phyloP scores from a whole-genome alignment of 2,797 vertebrate genomes.

The Coendou prehensilis region DNA sequence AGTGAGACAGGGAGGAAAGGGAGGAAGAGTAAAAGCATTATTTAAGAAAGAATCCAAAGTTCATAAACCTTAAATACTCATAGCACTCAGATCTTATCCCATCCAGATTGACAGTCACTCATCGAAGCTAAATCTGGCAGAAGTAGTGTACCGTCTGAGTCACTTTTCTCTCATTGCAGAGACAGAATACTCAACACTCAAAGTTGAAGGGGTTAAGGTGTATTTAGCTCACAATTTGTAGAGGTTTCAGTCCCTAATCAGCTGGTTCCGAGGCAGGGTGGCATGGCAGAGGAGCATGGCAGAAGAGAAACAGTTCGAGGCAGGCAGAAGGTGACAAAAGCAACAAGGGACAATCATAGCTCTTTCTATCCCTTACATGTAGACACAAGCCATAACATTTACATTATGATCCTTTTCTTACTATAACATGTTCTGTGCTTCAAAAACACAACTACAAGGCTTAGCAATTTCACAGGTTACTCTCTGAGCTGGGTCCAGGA shows the following conservation, averaged over 20 bases:
- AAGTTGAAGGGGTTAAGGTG: background rate
- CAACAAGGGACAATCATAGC: background rate
- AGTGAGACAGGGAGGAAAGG: no score
- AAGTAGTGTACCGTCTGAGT: background rate
- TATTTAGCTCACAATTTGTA: background rate
- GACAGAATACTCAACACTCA: background rate
- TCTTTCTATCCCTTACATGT: background rate
- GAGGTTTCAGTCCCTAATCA: background rate
- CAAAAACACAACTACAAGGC: background rate
- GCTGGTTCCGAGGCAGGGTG: background rate
- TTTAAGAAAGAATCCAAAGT: background rate
- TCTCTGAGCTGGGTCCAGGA: background rate
- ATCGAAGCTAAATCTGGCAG: background rate
- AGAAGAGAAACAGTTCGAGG: no score
- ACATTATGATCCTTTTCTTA: background rate
- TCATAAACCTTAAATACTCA: background rate
- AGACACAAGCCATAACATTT: background rate
- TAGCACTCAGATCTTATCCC: background rate
- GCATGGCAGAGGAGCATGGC: no score
- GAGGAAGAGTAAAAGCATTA: background rate
- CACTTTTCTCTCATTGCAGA: background rate
- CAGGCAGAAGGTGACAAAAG: background rate
- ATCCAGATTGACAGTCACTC: background rate
- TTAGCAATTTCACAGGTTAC: background rate
- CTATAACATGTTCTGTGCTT: background rate